phyloP scores from a whole-genome alignment of 2,113 vertebrate species.

The Sylvia atricapilla region DNA sequence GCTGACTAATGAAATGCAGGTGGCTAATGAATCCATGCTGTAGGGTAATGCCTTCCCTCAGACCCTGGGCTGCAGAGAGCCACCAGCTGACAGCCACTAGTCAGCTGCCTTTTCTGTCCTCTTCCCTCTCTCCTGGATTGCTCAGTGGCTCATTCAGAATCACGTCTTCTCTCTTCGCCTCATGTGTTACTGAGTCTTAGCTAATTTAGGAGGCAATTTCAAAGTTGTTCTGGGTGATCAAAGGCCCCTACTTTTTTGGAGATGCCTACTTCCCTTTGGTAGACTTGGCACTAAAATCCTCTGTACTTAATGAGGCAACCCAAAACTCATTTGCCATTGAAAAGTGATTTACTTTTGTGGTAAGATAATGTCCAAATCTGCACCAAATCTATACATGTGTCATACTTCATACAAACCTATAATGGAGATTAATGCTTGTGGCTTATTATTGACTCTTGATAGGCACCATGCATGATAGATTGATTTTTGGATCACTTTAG shows the following conservation, averaged over 20 bases:
- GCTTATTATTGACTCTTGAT: neutral
- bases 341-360: neutral
- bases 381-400: neutral
- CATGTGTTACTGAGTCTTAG: neutral
- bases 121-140: neutral
- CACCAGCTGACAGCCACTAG: neutral
- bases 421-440: neutral
- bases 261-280: neutral
- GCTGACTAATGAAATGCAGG: neutral
- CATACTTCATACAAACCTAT: neutral
- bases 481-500: neutral
- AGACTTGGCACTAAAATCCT: neutral
- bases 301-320: neutral
- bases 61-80: neutral
- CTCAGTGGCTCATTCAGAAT: neutral
- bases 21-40: neutral
- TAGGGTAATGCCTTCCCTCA: neutral
- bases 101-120: neutral
- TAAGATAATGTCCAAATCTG: neutral
- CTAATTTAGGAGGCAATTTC: neutral
- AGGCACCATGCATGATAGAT: neutral
- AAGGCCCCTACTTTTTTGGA: neutral
- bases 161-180: neutral
- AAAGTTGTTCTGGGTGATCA: neutral
- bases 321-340: neutral